phyloP scores from a whole-genome alignment of 2,797 vertebrate genomes.

The Prionace glauca region DNA sequence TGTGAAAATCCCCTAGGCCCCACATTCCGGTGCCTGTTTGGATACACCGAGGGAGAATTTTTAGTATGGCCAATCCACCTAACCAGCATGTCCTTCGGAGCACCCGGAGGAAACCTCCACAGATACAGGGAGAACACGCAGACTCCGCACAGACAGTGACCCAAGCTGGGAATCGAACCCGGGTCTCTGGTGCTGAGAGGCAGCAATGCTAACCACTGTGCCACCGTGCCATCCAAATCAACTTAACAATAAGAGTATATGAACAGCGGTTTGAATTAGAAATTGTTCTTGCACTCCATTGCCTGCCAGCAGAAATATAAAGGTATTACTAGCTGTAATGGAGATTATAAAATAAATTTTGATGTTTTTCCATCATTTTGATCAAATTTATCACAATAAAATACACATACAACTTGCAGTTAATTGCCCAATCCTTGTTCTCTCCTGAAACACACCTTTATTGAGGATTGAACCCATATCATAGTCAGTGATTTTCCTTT shows the following conservation, averaged over 20 bases:
- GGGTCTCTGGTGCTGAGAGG: too few species aligned
- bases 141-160: too few species aligned
- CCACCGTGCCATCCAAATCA: too few species aligned
- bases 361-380: background rate
- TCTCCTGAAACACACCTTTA: background rate
- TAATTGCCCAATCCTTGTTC: background rate
- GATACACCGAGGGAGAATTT: too few species aligned
- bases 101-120: too few species aligned
- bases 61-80: too few species aligned
- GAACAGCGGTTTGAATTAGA: background rate
- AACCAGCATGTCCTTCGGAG: too few species aligned
- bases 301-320: background rate
- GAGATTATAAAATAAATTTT: background rate
- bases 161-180: too few species aligned
- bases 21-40: too few species aligned
- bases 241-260: background rate
- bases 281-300: background rate
- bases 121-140: too few species aligned
- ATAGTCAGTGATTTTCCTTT: background rate
- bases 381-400: background rate
- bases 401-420: background rate
- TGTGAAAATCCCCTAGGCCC: too few species aligned
- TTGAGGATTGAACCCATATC: background rate
- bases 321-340: background rate
- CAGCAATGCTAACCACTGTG: too few species aligned